phyloP scores from a whole-genome alignment of 2,797 vertebrate species.

The Pantherophis vulpinus region DNA sequence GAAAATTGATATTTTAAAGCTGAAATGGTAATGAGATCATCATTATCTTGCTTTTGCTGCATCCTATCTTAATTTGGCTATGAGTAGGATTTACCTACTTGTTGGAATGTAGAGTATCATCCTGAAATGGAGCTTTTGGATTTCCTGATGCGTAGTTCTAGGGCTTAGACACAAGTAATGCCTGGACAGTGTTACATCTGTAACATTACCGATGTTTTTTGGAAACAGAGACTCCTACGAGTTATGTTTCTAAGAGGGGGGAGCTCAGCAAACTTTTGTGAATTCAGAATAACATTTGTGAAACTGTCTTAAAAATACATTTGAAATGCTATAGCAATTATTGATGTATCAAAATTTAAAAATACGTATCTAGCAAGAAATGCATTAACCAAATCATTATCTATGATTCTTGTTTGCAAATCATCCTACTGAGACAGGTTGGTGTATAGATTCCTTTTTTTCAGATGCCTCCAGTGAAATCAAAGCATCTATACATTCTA shows the following conservation, averaged over 20 bases:
- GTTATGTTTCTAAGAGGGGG: neutral
- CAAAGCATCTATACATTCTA: neutral
- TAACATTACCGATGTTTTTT: neutral
- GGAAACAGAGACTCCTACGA: neutral
- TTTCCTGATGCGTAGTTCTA: neutral
- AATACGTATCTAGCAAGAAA: neutral
- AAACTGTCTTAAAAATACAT: neutral
- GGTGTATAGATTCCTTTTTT: neutral
- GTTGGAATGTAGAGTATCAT: neutral
- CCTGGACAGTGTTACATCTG: neutral
- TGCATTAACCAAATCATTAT: neutral
- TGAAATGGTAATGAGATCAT: neutral
- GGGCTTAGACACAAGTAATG: neutral
- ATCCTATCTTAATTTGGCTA: slow-evolving; percentile 24
- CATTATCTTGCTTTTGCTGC: slow-evolving; percentile 7
- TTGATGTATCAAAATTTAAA: neutral
- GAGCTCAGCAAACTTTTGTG: neutral
- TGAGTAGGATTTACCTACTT: neutral
- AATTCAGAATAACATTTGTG: neutral
- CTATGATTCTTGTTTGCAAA: neutral
- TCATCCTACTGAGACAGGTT: neutral
- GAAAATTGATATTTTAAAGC: slow-evolving; percentile 17
- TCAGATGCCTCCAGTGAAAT: neutral
- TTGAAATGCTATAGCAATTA: neutral
- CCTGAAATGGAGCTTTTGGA: neutral